Evolutionary conservation across 2,113 vertebrate genomes (phyloP), one percentile per base, ranked within the genome.

Genomic region (Mola mola): DNA sequence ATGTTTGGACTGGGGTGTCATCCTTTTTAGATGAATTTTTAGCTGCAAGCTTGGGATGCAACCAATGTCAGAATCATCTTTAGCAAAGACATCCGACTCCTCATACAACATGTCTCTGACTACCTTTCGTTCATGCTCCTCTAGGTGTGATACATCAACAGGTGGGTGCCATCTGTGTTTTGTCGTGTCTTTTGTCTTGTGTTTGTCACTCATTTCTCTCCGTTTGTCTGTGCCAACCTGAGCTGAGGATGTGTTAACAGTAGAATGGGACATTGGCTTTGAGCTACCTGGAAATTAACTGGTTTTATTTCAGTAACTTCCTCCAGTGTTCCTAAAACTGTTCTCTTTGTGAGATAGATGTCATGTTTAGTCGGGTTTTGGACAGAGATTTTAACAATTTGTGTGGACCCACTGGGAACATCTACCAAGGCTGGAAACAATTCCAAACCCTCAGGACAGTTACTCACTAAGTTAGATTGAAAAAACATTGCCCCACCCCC

Each of bases 381-480:
- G 10, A 47, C 15, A 4, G 58, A 36, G 3, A 63, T 63, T 17
- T 50, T 51, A n/a, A 36, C 56, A 3, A 25, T 0, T 25, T 59
- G 50, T 3, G 17, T 40, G 20, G 26, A 40, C 25, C 43, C 34
- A 22, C 34, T 15, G 1, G 46, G 55, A 17, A 69, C 16, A 34
- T 59, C 50, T 1, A 75, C 28, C 3, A 75, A 19, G 0, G 43
- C 49, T 5, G 12, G 49, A 16, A 61, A 68, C n/a, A 68, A 1
- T 0, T n/a, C 56, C 51, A 2, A 63, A 21, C 1, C 64, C 44
- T 68, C 64, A 2, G n/a, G n/a, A n/a, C n/a, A n/a, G 31, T 37
- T 31, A 56, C 9, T 43, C 4, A 24, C 12, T 6, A 53, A 0
- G 1, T 5, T 8, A 0, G 53, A 53, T 6, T 73, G 25, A 3